A percentile compares a stretch with the other conserved stretches of the same genome.
These are phyloP conservation scores for Apamea monoglypha DNA, from an alignment of 2,888 invertebrate genomes.

Conservation along the genomic window DNA sequence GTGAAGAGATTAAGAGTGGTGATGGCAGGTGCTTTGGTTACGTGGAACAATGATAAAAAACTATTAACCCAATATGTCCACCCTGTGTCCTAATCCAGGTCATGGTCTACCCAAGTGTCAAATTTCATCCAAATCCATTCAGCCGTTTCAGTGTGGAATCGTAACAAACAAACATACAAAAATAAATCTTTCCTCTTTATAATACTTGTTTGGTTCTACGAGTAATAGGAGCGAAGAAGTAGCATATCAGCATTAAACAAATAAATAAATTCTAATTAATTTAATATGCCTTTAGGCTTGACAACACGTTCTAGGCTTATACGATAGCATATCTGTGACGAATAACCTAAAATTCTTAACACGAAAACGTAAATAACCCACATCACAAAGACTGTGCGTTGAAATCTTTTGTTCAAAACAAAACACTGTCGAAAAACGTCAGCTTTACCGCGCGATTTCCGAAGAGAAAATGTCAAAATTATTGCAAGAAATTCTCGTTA, in stretches of 20 bases:
- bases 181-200: not conserved
- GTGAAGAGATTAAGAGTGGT: too few relatives aligned
- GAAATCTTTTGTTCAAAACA: conserved; percentile 22
- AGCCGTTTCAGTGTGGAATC: not conserved
- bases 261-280: not conserved
- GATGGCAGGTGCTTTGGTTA: too few relatives aligned
- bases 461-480: conserved; percentile 30
- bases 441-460: not conserved
- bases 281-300: not conserved
- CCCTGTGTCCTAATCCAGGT: not conserved
- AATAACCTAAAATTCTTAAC: too few relatives aligned
- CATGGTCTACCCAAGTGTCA: not conserved
- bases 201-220: not conserved
- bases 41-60: too few relatives aligned
- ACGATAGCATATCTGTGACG: not conserved
- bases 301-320: not conserved
- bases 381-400: conserved; percentile 12
- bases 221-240: not conserved
- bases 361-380: not conserved
- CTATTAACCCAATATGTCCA: too few relatives aligned
- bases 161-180: not conserved
- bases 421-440: conserved; percentile 15
- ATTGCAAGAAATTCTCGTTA: conserved; percentile 22
- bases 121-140: not conserved
- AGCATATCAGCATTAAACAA: not conserved